A percentile compares a stretch with the other conserved stretches of the same genome.
phyloP scores from a whole-genome alignment of 2,888 invertebrate genomes.

The Ichneumoninae sp. region DNA sequence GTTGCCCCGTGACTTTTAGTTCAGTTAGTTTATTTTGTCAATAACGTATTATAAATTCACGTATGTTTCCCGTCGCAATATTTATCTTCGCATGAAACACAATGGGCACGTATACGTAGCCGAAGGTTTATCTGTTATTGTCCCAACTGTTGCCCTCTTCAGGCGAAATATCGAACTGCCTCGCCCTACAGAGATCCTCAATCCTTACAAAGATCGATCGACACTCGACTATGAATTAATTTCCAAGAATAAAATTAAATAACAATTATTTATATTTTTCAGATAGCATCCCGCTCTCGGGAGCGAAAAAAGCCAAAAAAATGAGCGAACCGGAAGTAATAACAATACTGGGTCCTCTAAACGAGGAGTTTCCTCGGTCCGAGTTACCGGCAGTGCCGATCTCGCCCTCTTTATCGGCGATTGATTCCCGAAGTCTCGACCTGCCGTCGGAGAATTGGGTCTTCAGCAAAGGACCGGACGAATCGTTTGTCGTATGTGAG shows the following conservation, averaged over 20 bases:
- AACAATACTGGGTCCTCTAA: neutral
- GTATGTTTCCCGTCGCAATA: neutral
- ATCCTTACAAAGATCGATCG: neutral
- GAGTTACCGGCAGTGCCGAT: neutral
- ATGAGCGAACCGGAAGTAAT: slow-evolving; percentile 6
- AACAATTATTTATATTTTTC: neutral
- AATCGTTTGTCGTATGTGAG: slow-evolving; percentile 39
- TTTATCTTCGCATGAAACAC: neutral
- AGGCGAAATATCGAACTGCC: neutral
- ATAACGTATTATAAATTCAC: neutral
- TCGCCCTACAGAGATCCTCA: neutral
- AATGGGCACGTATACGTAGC: neutral
- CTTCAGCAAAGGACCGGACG: neutral
- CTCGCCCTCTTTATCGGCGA: neutral
- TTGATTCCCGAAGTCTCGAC: slow-evolving; percentile 35
- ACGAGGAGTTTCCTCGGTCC: neutral
- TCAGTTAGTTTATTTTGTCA: neutral
- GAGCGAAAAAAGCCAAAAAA: neutral
- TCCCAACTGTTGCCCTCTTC: neutral
- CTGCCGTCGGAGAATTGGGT: slow-evolving; percentile 52
- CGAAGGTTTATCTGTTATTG: neutral
- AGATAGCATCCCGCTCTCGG: neutral
- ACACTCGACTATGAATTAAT: neutral
- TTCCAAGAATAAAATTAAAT: neutral
- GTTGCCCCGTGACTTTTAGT: neutral